Conservation (phyloP, 2,888 invertebrate genomes). For the Ectobius pallidus region DNA sequence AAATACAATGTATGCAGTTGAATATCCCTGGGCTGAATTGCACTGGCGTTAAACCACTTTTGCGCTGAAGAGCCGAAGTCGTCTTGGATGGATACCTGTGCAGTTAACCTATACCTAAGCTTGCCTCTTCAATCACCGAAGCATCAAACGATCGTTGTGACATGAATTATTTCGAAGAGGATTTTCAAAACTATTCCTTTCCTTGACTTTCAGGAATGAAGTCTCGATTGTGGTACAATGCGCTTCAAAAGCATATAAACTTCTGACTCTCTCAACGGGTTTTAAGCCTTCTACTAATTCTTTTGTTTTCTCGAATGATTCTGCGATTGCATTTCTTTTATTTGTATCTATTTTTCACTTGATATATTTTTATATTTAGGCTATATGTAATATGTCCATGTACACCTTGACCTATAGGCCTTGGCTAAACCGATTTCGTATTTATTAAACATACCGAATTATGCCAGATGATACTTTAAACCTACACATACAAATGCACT, state of each 20-base stretch:
- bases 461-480: too few relatives aligned
- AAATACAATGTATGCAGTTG: too few relatives aligned
- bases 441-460: too few relatives aligned
- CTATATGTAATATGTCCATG: too few relatives aligned
- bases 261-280: too few relatives aligned
- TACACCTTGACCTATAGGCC: too few relatives aligned
- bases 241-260: neutral
- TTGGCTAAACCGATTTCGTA: too few relatives aligned
- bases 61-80: neutral
- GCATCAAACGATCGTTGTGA: slow-evolving; percentile 25
- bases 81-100: slow-evolving; percentile 1
- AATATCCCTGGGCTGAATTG: too few relatives aligned
- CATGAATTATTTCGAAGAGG: slow-evolving; percentile 30
- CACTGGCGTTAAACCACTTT: neutral
- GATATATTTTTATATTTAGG: too few relatives aligned
- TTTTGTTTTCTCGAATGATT: neutral
- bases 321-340: too few relatives aligned
- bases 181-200: slow-evolving; percentile 30
- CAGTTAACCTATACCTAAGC: neutral
- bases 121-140: slow-evolving; percentile 21
- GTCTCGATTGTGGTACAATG: slow-evolving; percentile 23
- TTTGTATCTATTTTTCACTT: too few relatives aligned
- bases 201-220: slow-evolving; percentile 31
- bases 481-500: too few relatives aligned
- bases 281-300: neutral